A percentile compares a stretch with the other conserved stretches of the same genome.
Conservation (phyloP, 2,113 vertebrate species). For the Chaetodon auriga region DNA sequence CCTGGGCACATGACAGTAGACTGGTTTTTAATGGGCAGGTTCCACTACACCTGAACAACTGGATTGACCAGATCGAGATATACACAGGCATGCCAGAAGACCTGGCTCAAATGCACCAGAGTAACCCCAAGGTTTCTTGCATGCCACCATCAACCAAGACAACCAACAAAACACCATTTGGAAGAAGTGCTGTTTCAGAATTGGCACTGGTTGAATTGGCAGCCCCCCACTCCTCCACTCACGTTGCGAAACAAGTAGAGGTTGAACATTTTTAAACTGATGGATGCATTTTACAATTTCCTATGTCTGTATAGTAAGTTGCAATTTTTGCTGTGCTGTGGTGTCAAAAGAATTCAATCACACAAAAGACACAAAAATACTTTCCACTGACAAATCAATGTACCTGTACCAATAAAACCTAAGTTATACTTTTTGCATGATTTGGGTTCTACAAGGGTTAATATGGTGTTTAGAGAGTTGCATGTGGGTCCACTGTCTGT, state of each 20-base stretch:
- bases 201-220: background rate
- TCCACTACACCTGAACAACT: no score
- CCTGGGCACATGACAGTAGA: no score
- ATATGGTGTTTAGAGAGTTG: background rate
- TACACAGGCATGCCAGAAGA: no score
- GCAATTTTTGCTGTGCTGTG: background rate
- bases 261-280: background rate
- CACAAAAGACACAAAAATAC: background rate
- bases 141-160: background rate
- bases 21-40: no score
- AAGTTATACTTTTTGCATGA: background rate
- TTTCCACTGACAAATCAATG: background rate
- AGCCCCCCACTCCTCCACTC: background rate
- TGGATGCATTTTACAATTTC: background rate
- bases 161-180: background rate
- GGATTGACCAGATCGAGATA: no score
- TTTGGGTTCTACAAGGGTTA: background rate
- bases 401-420: background rate
- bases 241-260: background rate
- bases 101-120: no score
- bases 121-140: background rate
- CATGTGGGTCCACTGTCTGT: no score
- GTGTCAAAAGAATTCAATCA: background rate
- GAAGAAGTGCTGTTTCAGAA: background rate
- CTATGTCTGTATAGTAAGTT: background rate